Base-by-base conservation (phyloP, 2,797 vertebrate species). In the Channallabes apus region DNA sequence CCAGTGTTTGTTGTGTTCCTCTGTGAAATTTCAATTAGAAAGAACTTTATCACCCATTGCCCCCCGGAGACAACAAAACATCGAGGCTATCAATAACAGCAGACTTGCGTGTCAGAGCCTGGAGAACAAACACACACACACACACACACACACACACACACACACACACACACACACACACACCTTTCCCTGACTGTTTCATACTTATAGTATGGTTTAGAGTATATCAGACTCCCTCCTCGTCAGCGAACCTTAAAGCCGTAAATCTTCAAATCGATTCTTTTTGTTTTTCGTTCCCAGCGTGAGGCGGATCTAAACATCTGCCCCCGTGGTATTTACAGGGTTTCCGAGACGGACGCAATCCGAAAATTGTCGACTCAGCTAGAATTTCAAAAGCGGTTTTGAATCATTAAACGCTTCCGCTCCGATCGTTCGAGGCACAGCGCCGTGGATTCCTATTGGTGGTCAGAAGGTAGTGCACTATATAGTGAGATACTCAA, bases 11-110 rank as follows among this genome's bases (percentile, higher is more conserved):
- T 89, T 71, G 38, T 82, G 87, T 84, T 88, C 85, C 84, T 82
- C 88, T 91, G 90, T 85, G 89, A 93, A 92, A 90, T 92, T 93
- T 93, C 91, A 93, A 93, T 94, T 94, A 94, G 89, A 91, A 94
- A 93, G 92, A 93, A 94, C 91, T 92, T 90, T 91, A 93, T 93
- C 93, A 92, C 90, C 90, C 90, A 92, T 88, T 90, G 91, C 82
- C 90, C 91, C 91, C 91, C 4, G 9, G 91, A 91, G 92, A 92
- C 90, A 58, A 86, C 82, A 88, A 92, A 93, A 92, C 92, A 92
- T 94, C 93, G 90, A 72, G 91, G 92, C 90, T 92, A 90, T 94
- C 91, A 91, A 90, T 93, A 92, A 93, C 91, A 91, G 92, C 91
- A 91, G 91, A 86, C 87, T 88, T 90, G 92, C 92, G 91, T 92